Conservation (phyloP, 2,888 invertebrate genomes). For the Amblyteles armatorius region DNA sequence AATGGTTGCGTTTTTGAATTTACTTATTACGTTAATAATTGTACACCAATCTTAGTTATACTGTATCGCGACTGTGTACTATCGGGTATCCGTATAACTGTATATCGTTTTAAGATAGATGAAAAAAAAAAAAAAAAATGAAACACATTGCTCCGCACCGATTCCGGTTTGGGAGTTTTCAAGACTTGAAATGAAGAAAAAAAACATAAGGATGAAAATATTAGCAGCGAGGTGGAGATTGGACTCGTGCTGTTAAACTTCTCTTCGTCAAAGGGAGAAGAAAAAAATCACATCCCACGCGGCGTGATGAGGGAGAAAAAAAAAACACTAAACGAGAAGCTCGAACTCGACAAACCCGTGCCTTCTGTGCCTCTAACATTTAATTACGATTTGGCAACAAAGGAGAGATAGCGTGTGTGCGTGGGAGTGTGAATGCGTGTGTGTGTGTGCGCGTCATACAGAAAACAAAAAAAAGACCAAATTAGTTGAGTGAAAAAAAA, state of each 20-base stretch:
- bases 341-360: conserved; percentile 66
- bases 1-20: conserved; percentile 51
- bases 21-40: conserved; percentile 52
- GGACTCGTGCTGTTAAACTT: conserved; percentile 8
- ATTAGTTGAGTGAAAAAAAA: conserved; percentile 46
- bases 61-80: conserved; percentile 46
- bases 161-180: conserved; percentile 24
- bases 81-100: conserved; percentile 34
- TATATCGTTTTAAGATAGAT: conserved; percentile 27
- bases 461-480: conserved; percentile 59
- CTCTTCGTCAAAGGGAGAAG: conserved; percentile 31
- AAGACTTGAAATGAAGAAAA: conserved; percentile 19
- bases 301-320: conserved; percentile 12
- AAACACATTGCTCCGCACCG: conserved; percentile 18
- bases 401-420: conserved; percentile 62
- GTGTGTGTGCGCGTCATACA: conserved; percentile 24
- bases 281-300: not conserved
- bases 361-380: conserved; percentile 69
- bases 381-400: conserved; percentile 68
- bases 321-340: conserved; percentile 55
- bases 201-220: conserved; percentile 12
- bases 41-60: conserved; percentile 37
- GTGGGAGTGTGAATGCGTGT: conserved; percentile 35
- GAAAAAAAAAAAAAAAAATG: not conserved
- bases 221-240: conserved; percentile 31